These are phyloP conservation scores for Botrylloides violaceus DNA, from an alignment of 23 tunicate species.

Conservation along the genomic window DNA sequence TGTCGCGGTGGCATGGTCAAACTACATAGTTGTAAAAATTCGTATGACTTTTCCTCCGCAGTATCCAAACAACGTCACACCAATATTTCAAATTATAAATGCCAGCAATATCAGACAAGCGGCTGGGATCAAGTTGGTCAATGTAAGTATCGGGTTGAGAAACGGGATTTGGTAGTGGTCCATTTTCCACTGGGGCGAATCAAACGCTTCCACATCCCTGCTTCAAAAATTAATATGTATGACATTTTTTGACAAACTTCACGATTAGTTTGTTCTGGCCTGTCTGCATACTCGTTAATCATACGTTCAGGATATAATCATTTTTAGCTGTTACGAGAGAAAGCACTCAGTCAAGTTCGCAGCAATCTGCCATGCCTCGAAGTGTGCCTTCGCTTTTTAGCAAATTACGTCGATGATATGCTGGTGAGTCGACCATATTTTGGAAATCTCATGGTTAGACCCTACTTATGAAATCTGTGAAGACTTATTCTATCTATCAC, in stretches of 20 bases:
- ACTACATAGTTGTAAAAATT: slow-evolving; percentile 21
- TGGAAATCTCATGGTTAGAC: too few relatives aligned
- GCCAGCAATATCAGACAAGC: slow-evolving; percentile 18
- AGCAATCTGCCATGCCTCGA: slow-evolving; percentile 58
- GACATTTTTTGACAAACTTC: too few relatives aligned
- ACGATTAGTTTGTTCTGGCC: too few relatives aligned
- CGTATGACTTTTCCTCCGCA: slow-evolving; percentile 40
- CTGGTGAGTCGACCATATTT: slow-evolving; percentile 52
- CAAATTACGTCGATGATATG: slow-evolving; percentile 38
- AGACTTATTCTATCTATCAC: too few relatives aligned
- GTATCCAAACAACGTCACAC: slow-evolving; percentile 57
- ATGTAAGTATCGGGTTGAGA: slow-evolving; percentile 25
- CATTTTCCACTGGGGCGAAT: too few relatives aligned
- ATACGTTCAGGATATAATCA: too few relatives aligned
- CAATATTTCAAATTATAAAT: slow-evolving; percentile 39
- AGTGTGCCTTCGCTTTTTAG: slow-evolving; percentile 54
- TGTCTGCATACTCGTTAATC: too few relatives aligned
- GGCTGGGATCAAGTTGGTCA: slow-evolving; percentile 5
- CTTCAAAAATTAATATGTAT: too few relatives aligned
- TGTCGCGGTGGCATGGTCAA: slow-evolving; percentile 29
- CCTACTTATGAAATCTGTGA: too few relatives aligned
- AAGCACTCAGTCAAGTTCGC: slow-evolving; percentile 58
- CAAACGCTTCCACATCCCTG: too few relatives aligned
- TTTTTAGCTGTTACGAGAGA: slow-evolving; percentile 65
- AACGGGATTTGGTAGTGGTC: too few relatives aligned